Base-by-base conservation (phyloP, 2,888 invertebrate species). In the Ganaspis brasiliensis region DNA sequence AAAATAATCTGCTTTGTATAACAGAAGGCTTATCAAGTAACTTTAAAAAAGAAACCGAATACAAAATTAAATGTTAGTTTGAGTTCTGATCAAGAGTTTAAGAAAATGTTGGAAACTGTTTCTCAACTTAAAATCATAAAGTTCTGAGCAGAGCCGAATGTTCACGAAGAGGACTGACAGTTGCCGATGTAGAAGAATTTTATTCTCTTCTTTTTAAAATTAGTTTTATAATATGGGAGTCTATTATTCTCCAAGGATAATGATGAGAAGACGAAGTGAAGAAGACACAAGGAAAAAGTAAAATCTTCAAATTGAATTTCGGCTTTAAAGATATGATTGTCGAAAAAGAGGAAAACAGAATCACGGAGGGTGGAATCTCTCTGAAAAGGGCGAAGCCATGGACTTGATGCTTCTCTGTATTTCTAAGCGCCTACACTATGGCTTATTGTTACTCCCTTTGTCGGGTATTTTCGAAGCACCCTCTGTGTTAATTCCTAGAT, bases 381-480 rank as follows among this genome's bases (percentile, higher is more conserved):
- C 72, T 56, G 45, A 59, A 35, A 57, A 72, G 52, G 63, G 70
- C 63, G 79, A 73, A 57, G 76, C 75, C 74, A 75, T 71, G 73
- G 61, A 55, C 75, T 75, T 73, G 63, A 75, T 76, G 81, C 83
- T 83, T 85, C 78, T 77, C 82, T 81, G 83, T 84, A 85, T 87
- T 86, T 86, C 86, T 87, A 87, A 88, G 87, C 88, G 87, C 85
- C 88, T 86, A 87, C 82, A 85, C 85, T 81, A 82, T 79, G 85
- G 87, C 87, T 87, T 88, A 88, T 88, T 88, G 87, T 88, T 88
- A 85, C 87, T 87, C 87, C 87, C 85, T 86, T 88, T 87, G 87
- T 88, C 84, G 83, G 85, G 86, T 87, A 88, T 87, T 88, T 86
- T 87, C 84, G 87, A 88, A 88, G 86, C 88, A 86, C 88, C 88